These are phyloP conservation scores for Petroica traversi DNA, from an alignment of 2,113 vertebrate genomes.

Conservation along the genomic window DNA sequence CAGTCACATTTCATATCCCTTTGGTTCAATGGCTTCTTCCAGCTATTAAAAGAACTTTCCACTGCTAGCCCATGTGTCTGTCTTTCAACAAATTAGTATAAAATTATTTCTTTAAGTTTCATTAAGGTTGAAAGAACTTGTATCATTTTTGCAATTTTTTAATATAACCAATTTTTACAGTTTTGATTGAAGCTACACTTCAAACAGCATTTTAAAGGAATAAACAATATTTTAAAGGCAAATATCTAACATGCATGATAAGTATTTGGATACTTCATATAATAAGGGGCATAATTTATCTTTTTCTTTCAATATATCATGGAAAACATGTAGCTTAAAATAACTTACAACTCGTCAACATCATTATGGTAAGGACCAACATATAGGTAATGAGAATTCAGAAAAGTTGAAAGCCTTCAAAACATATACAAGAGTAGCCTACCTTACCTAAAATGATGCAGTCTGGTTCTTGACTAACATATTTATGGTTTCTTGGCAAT, in stretches of 20 bases:
- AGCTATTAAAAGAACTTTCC: background rate
- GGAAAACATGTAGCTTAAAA: background rate
- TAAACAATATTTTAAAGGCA: background rate
- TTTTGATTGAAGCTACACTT: background rate
- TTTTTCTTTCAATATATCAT: background rate
- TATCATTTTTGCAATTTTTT: background rate
- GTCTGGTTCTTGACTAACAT: background rate
- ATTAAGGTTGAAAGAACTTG: background rate
- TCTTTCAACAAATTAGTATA: background rate
- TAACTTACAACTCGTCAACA: background rate
- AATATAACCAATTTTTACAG: background rate
- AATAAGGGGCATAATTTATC: background rate
- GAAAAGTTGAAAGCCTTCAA: background rate
- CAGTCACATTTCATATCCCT: conserved; percentile 8
- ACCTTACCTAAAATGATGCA: background rate
- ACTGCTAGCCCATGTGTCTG: background rate
- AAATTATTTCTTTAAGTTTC: background rate
- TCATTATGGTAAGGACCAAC: background rate
- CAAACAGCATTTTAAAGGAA: background rate
- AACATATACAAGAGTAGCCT: background rate
- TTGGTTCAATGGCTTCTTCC: background rate
- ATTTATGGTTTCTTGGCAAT: background rate
- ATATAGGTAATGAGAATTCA: background rate
- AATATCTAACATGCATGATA: background rate
- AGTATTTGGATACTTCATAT: background rate